A percentile compares a stretch with the other conserved stretches of the same genome.
phyloP scores from a whole-genome alignment of 2,888 invertebrate species.

The Drosophila tanythrix region DNA sequence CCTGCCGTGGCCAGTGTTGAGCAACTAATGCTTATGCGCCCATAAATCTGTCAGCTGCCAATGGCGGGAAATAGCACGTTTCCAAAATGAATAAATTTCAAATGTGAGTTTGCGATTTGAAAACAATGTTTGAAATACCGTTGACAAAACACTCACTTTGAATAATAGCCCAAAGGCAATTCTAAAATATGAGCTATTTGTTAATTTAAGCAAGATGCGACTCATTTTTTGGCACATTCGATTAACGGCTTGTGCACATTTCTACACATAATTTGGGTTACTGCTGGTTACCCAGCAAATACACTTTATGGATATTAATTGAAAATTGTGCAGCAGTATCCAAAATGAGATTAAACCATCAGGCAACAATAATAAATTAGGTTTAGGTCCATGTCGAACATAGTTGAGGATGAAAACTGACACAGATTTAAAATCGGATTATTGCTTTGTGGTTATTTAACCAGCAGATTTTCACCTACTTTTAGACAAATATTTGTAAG shows the following conservation, averaged over 20 bases:
- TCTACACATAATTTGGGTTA: not conserved
- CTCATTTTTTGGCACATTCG: not conserved
- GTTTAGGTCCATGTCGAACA: not conserved
- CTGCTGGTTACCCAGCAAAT: not conserved
- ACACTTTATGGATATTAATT: not conserved
- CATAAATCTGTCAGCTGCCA: conserved; percentile 56
- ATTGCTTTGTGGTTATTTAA: not conserved
- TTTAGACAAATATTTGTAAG: not conserved
- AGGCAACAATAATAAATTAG: not conserved
- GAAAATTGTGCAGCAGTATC: not conserved
- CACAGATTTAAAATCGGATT: not conserved
- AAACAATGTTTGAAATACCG: not conserved
- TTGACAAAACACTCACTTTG: conserved; percentile 4
- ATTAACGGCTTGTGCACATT: conserved; percentile 2
- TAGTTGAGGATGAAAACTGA: not conserved
- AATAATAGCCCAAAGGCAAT: conserved; percentile 13
- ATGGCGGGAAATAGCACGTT: conserved; percentile 25
- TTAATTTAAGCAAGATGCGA: conserved; percentile 1
- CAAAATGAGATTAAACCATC: not conserved
- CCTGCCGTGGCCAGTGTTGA: not conserved
- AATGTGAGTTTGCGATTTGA: not conserved
- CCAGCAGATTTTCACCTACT: not conserved
- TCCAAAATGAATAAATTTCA: conserved; percentile 2
- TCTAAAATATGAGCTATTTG: not conserved
- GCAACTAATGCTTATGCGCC: conserved; percentile 52